These are phyloP conservation scores for Drosophila baimaii DNA, from an alignment of 1,140 invertebrate genomes.

Conservation along the genomic window DNA sequence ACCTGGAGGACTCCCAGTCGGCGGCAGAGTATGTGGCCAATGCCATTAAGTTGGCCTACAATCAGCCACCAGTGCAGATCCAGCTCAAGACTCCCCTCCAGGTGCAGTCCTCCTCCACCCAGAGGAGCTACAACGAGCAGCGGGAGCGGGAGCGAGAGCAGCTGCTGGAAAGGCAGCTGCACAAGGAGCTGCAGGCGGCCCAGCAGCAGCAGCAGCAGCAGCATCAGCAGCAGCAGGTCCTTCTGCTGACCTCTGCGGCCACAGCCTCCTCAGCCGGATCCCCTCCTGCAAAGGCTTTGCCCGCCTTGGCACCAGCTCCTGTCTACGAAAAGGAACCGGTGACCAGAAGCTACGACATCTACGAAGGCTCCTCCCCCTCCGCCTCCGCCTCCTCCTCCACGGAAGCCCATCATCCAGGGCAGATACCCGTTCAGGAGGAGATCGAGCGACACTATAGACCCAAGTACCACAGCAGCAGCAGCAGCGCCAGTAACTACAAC, in stretches of 20 bases:
- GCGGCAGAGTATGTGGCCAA: slow-evolving; percentile 81
- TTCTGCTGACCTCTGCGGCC: slow-evolving; percentile 39
- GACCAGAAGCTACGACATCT: slow-evolving; percentile 71
- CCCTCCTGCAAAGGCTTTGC: slow-evolving; percentile 10
- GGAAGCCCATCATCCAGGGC: slow-evolving; percentile 7
- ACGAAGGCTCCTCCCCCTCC: slow-evolving; percentile 46
- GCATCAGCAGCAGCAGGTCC: slow-evolving; percentile 17
- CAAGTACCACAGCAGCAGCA: slow-evolving; percentile 51
- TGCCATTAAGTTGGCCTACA: slow-evolving; percentile 79
- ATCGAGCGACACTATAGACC: slow-evolving; percentile 78
- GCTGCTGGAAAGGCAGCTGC: slow-evolving; percentile 46
- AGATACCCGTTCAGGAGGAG: slow-evolving; percentile 16
- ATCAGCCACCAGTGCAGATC: slow-evolving; percentile 57
- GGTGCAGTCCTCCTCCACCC: slow-evolving; percentile 17
- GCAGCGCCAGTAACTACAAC: slow-evolving; percentile 22
- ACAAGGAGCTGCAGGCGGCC: slow-evolving; percentile 18
- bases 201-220: slow-evolving; percentile 9
- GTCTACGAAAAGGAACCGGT: slow-evolving; percentile 76
- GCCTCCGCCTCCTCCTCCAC: slow-evolving; percentile 8
- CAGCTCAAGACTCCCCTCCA: slow-evolving; percentile 10
- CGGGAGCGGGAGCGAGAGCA: slow-evolving; percentile 41
- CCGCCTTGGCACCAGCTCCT: slow-evolving; percentile 49
- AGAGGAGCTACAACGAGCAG: slow-evolving; percentile 32
- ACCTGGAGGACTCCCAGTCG: slow-evolving; percentile 74
- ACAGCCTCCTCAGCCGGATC: slow-evolving; percentile 27